A percentile compares a stretch with the other conserved stretches of the same genome.
phyloP scores from a whole-genome alignment of 2,888 invertebrate species.

The Hesperia comma region DNA sequence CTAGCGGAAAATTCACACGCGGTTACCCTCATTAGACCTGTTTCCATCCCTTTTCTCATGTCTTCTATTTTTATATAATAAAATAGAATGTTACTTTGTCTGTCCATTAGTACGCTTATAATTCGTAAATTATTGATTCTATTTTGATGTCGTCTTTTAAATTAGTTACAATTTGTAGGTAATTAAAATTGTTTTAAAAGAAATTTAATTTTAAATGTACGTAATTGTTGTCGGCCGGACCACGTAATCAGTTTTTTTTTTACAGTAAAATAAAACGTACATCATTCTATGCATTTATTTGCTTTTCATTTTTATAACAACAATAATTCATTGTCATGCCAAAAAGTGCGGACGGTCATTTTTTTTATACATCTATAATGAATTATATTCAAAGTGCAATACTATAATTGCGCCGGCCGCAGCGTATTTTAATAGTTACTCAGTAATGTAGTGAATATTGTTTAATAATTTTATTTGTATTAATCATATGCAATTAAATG shows the following conservation, averaged over 20 bases:
- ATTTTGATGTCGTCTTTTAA: constrained; percentile 34
- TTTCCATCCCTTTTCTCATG: constrained; percentile 16
- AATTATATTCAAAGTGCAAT: background rate
- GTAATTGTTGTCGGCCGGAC: constrained; percentile 30
- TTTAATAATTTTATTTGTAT: constrained; percentile 37
- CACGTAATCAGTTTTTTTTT: background rate
- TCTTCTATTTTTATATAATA: constrained; percentile 31
- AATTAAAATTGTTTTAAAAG: constrained; percentile 20
- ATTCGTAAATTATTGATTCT: constrained; percentile 34
- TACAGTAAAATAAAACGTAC: background rate
- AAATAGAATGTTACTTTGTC: constrained; percentile 31
- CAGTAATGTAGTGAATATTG: constrained; percentile 27
- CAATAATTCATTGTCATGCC: too few species aligned
- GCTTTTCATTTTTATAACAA: background rate
- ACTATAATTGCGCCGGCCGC: constrained; percentile 1
- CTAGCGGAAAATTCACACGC: too few species aligned
- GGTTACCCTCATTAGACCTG: too few species aligned
- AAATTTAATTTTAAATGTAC: constrained; percentile 11
- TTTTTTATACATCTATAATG: too few species aligned
- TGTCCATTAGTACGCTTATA: constrained; percentile 37
- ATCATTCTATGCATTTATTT: background rate
- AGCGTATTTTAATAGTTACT: constrained; percentile 17
- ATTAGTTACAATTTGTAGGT: constrained; percentile 25
- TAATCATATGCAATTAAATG: constrained; percentile 41
- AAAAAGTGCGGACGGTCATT: too few species aligned